Conservation (phyloP, 2,797 vertebrate genomes). For the Hemibagrus guttatus region DNA sequence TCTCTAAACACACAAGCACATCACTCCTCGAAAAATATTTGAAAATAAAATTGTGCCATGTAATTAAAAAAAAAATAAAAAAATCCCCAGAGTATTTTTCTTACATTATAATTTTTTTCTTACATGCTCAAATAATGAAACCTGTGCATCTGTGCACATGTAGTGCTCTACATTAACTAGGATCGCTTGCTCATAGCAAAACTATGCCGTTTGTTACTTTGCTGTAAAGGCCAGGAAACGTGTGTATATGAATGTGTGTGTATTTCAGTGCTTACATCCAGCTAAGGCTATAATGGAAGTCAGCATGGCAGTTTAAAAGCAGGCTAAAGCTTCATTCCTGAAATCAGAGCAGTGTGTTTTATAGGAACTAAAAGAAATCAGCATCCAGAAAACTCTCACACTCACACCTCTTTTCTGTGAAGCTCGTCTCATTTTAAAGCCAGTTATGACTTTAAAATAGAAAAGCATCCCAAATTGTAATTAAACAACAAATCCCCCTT, state of each 20-base stretch:
- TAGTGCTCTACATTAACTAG: no score
- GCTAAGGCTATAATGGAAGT: neutral
- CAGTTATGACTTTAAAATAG: conserved; percentile 13
- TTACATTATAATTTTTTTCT: no score
- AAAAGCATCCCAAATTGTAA: neutral
- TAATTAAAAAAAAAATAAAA: no score
- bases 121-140: no score
- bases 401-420: neutral
- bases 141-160: no score
- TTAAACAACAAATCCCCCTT: neutral
- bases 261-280: neutral
- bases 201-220: neutral
- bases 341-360: conserved; percentile 1
- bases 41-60: no score
- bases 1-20: no score
- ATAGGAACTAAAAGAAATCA: neutral
- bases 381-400: conserved; percentile 15
- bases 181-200: no score
- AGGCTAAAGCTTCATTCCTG: neutral
- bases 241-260: neutral
- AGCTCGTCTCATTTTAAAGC: conserved; percentile 1
- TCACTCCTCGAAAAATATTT: no score
- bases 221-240: neutral
- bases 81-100: no score
- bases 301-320: neutral